These are phyloP conservation scores for Alviniconcha marisindica DNA, from an alignment of 1,140 invertebrate species.

Conservation along the genomic window DNA sequence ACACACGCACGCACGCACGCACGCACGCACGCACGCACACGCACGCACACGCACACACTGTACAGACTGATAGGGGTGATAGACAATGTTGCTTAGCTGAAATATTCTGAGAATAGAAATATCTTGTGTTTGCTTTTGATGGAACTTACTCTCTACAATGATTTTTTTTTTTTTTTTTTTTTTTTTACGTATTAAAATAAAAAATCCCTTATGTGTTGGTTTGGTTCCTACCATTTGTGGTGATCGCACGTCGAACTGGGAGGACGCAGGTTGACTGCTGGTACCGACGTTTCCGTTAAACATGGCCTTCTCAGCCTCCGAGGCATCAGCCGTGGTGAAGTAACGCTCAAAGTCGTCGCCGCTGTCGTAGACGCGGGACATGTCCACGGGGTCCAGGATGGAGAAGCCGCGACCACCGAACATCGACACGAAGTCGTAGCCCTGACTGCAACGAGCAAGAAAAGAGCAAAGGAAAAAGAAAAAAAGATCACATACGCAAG, in stretches of 20 bases:
- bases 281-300: constrained; percentile 24
- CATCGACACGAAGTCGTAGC: constrained; percentile 19
- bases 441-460: constrained; percentile 7
- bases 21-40: too few species aligned
- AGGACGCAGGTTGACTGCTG: background rate
- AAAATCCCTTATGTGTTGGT: too few species aligned
- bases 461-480: background rate
- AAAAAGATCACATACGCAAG: too few species aligned
- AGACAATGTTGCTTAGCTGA: too few species aligned
- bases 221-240: background rate
- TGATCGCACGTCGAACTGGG: constrained; percentile 12
- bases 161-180: too few species aligned
- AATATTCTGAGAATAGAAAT: too few species aligned
- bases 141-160: too few species aligned
- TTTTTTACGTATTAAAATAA: too few species aligned
- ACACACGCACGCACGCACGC: too few species aligned
- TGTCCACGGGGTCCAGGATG: constrained; percentile 17
- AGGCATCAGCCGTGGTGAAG: constrained; percentile 1
- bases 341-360: constrained; percentile 34
- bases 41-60: too few species aligned
- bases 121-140: too few species aligned
- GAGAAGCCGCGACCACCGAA: constrained; percentile 42
- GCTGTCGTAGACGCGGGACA: constrained; percentile 39
- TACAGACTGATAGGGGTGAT: too few species aligned
- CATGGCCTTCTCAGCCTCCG: constrained; percentile 32